Percentiles rank a stretch among this genome's conserved stretches.
These are phyloP conservation scores for Craseonycteris thonglongyai DNA, from an alignment of 2,113 vertebrate species.

Conservation along the genomic window DNA sequence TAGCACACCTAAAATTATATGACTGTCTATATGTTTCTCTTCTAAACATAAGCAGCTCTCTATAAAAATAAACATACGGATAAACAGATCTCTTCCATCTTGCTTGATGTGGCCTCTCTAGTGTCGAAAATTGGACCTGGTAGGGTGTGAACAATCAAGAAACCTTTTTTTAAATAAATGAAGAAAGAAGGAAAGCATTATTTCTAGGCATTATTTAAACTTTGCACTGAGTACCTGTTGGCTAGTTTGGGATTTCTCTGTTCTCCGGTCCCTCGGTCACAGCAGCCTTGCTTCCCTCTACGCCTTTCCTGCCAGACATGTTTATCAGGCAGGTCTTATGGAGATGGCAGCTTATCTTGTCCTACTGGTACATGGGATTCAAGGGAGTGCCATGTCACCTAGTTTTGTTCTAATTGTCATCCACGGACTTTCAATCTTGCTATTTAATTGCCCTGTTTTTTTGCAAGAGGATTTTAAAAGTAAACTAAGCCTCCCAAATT, in stretches of 20 bases:
- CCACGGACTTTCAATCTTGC: neutral
- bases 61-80: neutral
- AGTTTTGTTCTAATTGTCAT: neutral
- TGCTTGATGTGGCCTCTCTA: neutral
- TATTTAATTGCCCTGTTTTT: neutral
- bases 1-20: neutral
- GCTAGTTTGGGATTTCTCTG: neutral
- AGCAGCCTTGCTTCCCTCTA: neutral
- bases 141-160: neutral
- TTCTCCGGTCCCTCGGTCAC: neutral
- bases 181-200: neutral
- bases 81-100: neutral
- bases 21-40: neutral
- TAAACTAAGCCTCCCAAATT: neutral
- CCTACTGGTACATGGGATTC: neutral
- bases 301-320: neutral
- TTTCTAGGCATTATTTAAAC: neutral
- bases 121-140: neutral
- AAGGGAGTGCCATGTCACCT: neutral
- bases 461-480: neutral
- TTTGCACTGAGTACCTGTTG: neutral
- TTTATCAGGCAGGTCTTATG: neutral
- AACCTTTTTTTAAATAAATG: neutral
- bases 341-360: neutral
- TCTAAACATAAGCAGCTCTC: neutral